Evolutionary conservation across 2,113 vertebrate species (phyloP).

Genomic region (Plecotus auritus): DNA sequence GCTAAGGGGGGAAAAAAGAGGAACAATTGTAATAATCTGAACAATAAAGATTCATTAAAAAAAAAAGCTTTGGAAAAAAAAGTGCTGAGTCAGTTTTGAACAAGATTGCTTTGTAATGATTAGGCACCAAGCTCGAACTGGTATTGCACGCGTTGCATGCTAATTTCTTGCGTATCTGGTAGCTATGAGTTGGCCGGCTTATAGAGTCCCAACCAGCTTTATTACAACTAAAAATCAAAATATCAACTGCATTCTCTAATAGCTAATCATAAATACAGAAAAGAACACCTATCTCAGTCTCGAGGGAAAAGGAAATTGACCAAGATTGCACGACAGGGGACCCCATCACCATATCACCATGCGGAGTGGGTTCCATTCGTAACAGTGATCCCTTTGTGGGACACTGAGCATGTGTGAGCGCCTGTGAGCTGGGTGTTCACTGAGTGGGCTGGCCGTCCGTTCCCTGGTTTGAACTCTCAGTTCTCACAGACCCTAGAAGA

Average conservation of each 20-base stretch:
- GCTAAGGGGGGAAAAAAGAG: no score
- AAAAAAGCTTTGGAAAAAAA: background rate
- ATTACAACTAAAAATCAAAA: background rate
- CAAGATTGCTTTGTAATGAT: background rate
- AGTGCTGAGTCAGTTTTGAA: background rate
- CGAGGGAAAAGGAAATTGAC: background rate
- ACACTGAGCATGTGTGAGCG: fast-evolving
- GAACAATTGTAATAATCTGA: no score
- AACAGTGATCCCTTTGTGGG: background rate
- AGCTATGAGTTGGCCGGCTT: background rate
- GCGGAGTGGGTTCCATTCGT: background rate
- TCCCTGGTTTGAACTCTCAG: background rate
- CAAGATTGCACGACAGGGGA: background rate
- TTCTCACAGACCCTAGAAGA: background rate
- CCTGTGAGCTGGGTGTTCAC: background rate
- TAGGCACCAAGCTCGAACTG: background rate
- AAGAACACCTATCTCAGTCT: background rate
- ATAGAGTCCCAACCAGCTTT: background rate
- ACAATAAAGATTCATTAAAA: no score
- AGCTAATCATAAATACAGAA: background rate
- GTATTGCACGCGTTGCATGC: fast-evolving
- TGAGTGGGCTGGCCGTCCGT: no score
- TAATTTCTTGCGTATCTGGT: background rate
- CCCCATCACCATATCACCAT: background rate
- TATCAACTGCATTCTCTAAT: background rate